Evolutionary conservation across 2,113 vertebrate genomes (phyloP).

Genomic region (Rousettus leschenaultii): DNA sequence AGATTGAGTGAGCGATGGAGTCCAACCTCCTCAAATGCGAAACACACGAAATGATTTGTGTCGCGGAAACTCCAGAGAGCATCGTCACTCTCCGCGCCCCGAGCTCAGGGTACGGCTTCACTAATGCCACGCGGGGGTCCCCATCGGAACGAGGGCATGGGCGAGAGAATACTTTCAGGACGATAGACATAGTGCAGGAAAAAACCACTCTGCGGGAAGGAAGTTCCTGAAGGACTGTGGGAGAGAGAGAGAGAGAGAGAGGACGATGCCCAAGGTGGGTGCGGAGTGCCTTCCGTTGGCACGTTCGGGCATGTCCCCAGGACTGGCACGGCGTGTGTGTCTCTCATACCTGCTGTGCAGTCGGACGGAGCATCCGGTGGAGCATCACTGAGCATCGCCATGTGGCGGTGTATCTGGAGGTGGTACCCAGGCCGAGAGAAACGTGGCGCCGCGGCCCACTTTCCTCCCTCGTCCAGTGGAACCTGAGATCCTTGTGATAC

Average conservation of each 20-base stretch:
- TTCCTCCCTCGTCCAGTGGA: not conserved
- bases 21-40: conserved; percentile 59
- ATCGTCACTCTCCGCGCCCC: not conserved
- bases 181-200: not conserved
- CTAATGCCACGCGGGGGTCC: not conserved
- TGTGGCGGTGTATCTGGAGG: not conserved
- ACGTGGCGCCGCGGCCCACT: not conserved
- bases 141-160: not conserved
- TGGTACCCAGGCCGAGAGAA: not conserved
- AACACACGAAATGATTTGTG: conserved; percentile 40
- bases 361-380: not conserved
- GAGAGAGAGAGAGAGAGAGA: not conserved
- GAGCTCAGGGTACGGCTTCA: not conserved
- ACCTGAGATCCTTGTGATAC: not conserved
- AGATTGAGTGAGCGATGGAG: conserved; percentile 44
- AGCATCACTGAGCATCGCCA: rapidly evolving
- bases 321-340: not conserved
- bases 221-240: not conserved
- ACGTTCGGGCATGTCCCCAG: not conserved
- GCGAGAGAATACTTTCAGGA: conserved; percentile 16
- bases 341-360: not conserved
- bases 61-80: conserved; percentile 20
- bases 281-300: not conserved
- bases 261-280: not conserved
- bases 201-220: not conserved